Evolutionary conservation across 2,888 invertebrate genomes (phyloP), one percentile per base, ranked within the genome.

Genomic region (Embidobia sp.): DNA sequence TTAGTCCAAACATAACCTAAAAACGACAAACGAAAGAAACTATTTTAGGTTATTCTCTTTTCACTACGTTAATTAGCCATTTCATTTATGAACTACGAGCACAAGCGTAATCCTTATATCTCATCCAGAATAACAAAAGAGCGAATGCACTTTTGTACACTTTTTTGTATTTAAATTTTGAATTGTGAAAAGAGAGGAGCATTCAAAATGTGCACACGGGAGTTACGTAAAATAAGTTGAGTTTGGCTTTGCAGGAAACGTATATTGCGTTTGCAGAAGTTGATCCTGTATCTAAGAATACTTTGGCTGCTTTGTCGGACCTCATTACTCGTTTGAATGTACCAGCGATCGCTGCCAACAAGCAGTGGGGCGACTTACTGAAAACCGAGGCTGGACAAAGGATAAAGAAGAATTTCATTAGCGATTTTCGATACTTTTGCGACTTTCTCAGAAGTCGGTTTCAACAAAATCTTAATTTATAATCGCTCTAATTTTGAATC

Each of bases 401-500:
- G 75, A 90, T 91, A 40, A 91, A 90, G 79, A 87, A 90, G 4
- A 90, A 92, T 70, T 93, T 94, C 83, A 87, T 93, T 37, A 92
- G 91, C 35, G 92, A 92, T 67, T 91, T 93, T 64, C 87, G 90
- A n/a, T 90, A 91, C 78, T 93, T 92, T 81, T 90, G 90, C 15
- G 85, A 89, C 53, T 93, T 92, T 85, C 82, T 93, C 11, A 87
- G 87, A 70, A 90, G 93, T 92, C 88, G 89, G 88, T 85, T 11
- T 3, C 8, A n/a, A 35, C 4, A 13, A 2, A 13, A 3, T 7
- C 3, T 3, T n/a, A 35, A 11, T 35, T 35, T 7, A 6, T 29
- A 29, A 4, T 22, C 22, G 22, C 3, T 22, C 3, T 4, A 22
- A 22, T 22, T 4, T n/a, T 27, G 18, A 27, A 16, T 6, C 15